Percentiles rank a stretch among this genome's conserved stretches.
These are phyloP conservation scores for Crotalus helleri DNA, from an alignment of 2,113 vertebrate genomes.

Conservation along the genomic window DNA sequence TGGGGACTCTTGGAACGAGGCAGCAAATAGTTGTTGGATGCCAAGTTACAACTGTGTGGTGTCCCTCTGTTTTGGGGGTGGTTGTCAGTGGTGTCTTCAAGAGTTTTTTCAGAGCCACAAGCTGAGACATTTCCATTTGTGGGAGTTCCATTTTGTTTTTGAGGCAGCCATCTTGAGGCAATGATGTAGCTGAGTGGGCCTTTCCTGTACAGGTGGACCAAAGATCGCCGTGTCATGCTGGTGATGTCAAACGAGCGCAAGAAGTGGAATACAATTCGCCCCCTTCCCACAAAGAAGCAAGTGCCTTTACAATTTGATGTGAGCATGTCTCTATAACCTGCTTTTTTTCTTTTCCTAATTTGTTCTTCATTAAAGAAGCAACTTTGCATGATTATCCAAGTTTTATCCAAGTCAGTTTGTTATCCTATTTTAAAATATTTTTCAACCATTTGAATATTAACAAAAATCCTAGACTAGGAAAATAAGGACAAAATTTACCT, in stretches of 20 bases:
- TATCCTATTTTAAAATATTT: background rate
- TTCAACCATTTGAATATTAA: background rate
- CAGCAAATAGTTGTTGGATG: background rate
- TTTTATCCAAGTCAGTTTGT: background rate
- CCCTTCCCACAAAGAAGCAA: constrained; percentile 95
- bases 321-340: constrained; percentile 58
- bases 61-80: background rate
- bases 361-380: background rate
- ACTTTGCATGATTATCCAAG: constrained; percentile 25
- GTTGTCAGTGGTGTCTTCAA: background rate
- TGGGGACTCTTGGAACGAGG: too few relatives aligned
- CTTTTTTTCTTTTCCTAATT: background rate
- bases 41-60: background rate
- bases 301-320: constrained; percentile 98
- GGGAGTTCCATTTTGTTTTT: background rate
- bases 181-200: constrained; percentile 44
- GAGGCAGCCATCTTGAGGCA: background rate
- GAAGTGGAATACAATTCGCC: constrained; percentile 92
- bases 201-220: constrained; percentile 83
- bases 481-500: background rate
- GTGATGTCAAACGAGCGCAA: constrained; percentile 90
- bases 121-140: background rate
- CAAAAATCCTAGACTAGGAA: background rate
- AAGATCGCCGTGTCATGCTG: constrained; percentile 88
- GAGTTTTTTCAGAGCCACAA: background rate